phyloP scores from a whole-genome alignment of 2,797 vertebrate species.

The Syngnathus rostellatus region DNA sequence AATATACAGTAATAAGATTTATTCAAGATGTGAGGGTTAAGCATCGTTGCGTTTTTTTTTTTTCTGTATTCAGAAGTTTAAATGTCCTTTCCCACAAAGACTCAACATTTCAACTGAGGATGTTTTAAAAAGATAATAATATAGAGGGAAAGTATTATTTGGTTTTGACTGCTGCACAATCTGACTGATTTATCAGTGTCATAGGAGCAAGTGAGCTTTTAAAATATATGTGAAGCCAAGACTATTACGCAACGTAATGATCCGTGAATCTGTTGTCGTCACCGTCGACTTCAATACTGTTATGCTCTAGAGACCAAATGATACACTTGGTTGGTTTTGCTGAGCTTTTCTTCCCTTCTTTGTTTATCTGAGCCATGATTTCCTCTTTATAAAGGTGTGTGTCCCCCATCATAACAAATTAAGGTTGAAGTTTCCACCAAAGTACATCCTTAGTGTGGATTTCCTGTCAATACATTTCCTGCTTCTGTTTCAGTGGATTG shows the following conservation, averaged over 20 bases:
- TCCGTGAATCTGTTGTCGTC: constrained; percentile 52
- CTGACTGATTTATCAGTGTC: constrained; percentile 65
- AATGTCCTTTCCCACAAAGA: constrained; percentile 21
- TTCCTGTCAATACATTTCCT: constrained; percentile 47
- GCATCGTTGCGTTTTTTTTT: constrained; percentile 5
- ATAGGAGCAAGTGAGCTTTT: constrained; percentile 65
- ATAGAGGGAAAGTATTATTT: constrained; percentile 33
- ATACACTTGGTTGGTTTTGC: constrained; percentile 44
- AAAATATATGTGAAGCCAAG: constrained; percentile 69
- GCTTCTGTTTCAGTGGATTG: constrained; percentile 35
- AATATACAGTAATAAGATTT: constrained; percentile 36
- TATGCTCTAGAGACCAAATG: constrained; percentile 33
- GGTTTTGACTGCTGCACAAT: constrained; percentile 60
- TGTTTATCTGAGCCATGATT: constrained; percentile 43
- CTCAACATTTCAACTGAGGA: not conserved
- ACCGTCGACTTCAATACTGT: constrained; percentile 5
- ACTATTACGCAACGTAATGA: constrained; percentile 69
- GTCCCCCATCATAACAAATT: constrained; percentile 41
- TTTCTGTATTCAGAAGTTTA: constrained; percentile 27
- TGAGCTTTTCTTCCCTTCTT: constrained; percentile 24
- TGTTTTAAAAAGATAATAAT: constrained; percentile 2
- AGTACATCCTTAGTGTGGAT: constrained; percentile 28
- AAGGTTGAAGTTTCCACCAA: constrained; percentile 31
- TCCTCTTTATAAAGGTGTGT: constrained; percentile 39
- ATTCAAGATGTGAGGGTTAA: constrained; percentile 34